Percentiles rank a stretch among this genome's conserved stretches.
Conservation (phyloP, 2,113 vertebrate species). For the Oenanthe melanoleuca region DNA sequence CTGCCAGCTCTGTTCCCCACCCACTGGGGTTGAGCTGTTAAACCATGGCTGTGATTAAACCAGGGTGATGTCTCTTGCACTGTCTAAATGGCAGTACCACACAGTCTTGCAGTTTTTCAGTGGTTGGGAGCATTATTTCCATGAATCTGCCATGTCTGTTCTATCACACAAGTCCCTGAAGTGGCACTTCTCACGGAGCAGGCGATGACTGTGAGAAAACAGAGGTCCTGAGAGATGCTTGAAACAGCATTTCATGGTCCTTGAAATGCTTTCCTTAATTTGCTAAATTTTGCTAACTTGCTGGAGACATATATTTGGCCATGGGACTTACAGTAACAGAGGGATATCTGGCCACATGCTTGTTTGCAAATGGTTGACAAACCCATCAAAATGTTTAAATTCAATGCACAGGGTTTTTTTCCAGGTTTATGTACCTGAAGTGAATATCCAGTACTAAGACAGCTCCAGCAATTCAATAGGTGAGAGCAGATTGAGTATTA, state of each 20-base stretch:
- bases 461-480: background rate
- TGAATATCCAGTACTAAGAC: background rate
- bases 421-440: background rate
- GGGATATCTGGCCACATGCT: background rate
- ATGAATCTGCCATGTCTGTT: background rate
- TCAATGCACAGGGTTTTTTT: background rate
- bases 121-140: background rate
- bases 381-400: background rate
- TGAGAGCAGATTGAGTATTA: background rate
- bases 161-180: background rate
- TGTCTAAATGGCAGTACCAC: background rate
- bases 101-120: background rate
- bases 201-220: background rate
- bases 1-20: background rate
- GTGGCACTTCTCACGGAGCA: background rate
- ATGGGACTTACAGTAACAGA: background rate
- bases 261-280: background rate
- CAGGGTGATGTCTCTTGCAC: background rate
- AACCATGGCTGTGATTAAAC: background rate
- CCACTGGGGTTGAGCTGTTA: background rate
- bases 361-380: background rate
- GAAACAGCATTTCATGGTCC: background rate
- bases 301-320: background rate
- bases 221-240: background rate
- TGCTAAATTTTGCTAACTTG: background rate